These are phyloP conservation scores for Mormyrus iriodes DNA, from an alignment of 2,113 vertebrate genomes.

Conservation along the genomic window DNA sequence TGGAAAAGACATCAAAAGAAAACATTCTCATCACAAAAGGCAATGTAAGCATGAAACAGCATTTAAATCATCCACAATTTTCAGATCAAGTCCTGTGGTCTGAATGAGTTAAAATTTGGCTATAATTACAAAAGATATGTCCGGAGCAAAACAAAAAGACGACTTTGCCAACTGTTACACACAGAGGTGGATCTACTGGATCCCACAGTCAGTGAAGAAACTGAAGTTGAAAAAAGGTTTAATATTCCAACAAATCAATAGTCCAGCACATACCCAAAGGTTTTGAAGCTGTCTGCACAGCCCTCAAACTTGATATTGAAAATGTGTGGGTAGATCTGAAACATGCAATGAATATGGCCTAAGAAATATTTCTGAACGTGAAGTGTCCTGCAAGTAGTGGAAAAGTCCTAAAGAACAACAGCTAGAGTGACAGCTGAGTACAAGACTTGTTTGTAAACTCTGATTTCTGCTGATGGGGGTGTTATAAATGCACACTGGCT, in stretches of 20 bases:
- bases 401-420: background rate
- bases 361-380: background rate
- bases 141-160: background rate
- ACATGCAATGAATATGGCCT: background rate
- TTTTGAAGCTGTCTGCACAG: no score
- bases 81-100: background rate
- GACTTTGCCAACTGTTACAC: background rate
- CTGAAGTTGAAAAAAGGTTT: background rate
- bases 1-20: background rate
- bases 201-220: background rate
- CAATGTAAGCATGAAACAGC: background rate
- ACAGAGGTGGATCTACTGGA: background rate
- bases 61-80: background rate
- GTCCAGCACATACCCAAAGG: background rate
- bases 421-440: background rate
- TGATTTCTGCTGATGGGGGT: background rate
- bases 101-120: background rate
- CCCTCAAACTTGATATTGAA: background rate
- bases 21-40: background rate
- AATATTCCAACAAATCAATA: background rate
- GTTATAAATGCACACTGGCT: background rate
- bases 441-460: background rate
- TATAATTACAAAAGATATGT: background rate
- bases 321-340: background rate
- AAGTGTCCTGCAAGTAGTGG: background rate